phyloP scores from a whole-genome alignment of 2,888 invertebrate species.

The Psylliodes chrysocephalus region DNA sequence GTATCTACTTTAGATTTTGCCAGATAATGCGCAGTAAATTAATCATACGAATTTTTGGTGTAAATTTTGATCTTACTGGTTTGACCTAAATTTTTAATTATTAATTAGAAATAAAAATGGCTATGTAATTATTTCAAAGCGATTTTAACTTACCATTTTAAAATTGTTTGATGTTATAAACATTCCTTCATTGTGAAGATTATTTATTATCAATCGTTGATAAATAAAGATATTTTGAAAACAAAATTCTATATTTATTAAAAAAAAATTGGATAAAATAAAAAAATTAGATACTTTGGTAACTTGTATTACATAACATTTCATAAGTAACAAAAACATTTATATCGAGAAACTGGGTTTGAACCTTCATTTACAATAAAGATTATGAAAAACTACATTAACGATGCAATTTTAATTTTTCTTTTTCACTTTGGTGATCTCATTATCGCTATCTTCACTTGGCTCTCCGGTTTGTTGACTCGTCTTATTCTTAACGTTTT shows the following conservation, averaged over 20 bases:
- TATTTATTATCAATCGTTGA: slow-evolving; percentile 1
- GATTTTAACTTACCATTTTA: neutral
- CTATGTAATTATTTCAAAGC: neutral
- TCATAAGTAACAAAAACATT: slow-evolving; percentile 21
- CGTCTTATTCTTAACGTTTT: slow-evolving; percentile 9
- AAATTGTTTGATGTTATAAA: neutral
- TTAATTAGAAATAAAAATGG: too few relatives aligned
- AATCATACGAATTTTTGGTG: too few relatives aligned
- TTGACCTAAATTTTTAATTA: too few relatives aligned
- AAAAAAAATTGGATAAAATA: neutral
- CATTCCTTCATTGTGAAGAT: neutral
- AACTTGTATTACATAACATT: slow-evolving; percentile 24
- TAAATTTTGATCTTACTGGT: too few relatives aligned
- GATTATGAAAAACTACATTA: neutral
- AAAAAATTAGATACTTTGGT: neutral
- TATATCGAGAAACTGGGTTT: neutral
- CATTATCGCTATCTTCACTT: slow-evolving; percentile 50
- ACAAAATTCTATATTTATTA: neutral
- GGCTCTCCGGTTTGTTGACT: slow-evolving; percentile 21
- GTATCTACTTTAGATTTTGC: too few relatives aligned
- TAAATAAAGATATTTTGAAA: slow-evolving; percentile 2
- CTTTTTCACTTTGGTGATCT: slow-evolving; percentile 58
- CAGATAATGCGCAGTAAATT: too few relatives aligned
- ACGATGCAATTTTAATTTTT: slow-evolving; percentile 53
- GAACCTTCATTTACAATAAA: neutral